Conservation (phyloP, 2,797 vertebrate species). For the Erethizon dorsatum region DNA sequence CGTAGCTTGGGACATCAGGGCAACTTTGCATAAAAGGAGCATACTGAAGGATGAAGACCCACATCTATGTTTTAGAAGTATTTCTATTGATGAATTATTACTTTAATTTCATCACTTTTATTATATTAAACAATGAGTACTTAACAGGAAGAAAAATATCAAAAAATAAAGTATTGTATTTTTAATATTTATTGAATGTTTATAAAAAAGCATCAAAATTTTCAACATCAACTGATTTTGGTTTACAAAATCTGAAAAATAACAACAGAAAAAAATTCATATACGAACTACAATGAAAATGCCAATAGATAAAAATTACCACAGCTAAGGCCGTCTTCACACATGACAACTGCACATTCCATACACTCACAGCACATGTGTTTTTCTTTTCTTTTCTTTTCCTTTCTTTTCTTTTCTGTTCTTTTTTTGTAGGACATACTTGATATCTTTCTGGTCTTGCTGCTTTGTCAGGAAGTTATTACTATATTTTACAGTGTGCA, state of each 20-base stretch:
- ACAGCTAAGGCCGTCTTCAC: background rate
- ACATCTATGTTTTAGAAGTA: background rate
- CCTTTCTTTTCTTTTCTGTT: background rate
- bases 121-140: background rate
- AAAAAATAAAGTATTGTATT: background rate
- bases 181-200: background rate
- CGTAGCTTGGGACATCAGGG: background rate
- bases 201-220: background rate
- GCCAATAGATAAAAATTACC: background rate
- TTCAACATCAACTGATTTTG: background rate
- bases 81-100: background rate
- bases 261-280: background rate
- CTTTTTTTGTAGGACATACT: background rate
- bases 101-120: background rate
- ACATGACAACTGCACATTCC: background rate
- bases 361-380: background rate
- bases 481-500: too few species aligned
- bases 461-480: too few species aligned
- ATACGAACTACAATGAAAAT: background rate
- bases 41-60: background rate
- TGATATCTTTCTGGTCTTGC: too few species aligned
- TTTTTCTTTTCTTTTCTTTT: background rate
- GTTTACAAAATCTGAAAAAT: background rate
- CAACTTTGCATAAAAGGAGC: background rate
- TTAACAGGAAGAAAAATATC: background rate